Conservation (phyloP, 2,797 vertebrate genomes). For the Chrysocyon brachyurus region DNA sequence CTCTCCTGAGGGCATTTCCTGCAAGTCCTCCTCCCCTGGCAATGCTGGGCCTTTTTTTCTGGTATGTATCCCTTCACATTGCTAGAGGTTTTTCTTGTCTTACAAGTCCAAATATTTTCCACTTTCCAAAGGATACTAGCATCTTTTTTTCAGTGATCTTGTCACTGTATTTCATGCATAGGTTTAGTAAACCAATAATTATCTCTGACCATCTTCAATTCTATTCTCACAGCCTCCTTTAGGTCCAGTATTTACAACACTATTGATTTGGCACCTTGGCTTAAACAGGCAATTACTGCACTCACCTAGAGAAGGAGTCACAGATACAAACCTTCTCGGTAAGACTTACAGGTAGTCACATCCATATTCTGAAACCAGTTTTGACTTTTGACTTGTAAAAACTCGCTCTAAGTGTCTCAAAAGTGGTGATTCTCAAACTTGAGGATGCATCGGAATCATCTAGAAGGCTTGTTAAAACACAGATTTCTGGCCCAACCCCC, state of each 20-base stretch:
- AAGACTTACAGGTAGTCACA: background rate
- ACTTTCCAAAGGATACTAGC: background rate
- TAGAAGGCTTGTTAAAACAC: background rate
- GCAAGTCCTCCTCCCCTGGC: background rate
- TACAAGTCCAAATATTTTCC: background rate
- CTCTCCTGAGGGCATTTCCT: background rate
- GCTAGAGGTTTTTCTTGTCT: background rate
- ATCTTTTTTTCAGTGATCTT: background rate
- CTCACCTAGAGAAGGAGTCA: background rate
- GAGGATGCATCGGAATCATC: background rate
- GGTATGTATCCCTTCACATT: background rate
- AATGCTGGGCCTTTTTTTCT: background rate
- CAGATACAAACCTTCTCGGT: background rate
- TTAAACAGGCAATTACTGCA: background rate
- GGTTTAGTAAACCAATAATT: background rate
- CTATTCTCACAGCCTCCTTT: background rate
- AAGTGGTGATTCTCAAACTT: slow-evolving; percentile 6
- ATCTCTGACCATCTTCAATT: background rate
- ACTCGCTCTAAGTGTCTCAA: background rate
- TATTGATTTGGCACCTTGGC: background rate
- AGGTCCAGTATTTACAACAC: background rate
- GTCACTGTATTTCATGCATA: background rate
- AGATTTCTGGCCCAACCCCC: background rate
- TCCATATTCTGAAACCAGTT: background rate
- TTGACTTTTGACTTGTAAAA: background rate